Base-by-base conservation (phyloP, 2,797 vertebrate genomes). In the Apogon talboti region DNA sequence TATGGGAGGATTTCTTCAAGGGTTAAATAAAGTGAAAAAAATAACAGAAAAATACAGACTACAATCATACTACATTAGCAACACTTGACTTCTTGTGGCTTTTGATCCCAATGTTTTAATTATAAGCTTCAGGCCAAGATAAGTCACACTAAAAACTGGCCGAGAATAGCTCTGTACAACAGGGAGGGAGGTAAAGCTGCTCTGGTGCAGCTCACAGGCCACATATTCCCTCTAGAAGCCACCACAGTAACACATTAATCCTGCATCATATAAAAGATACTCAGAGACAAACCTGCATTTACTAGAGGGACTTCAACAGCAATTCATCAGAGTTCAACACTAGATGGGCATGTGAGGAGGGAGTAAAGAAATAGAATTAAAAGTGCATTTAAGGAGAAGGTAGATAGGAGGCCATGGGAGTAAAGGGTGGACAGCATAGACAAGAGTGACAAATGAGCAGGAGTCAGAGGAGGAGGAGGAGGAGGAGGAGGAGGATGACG, bases 91-190 rank as follows among this genome's bases (percentile, higher is more conserved):
- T 74, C 6, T 37, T n/a, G 6, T 50, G 13, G 43, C 35, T 51
- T 71, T 71, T 79, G 61, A 82, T 61, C 52, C 18, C 45, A 28
- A 40, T 30, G 10, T 18, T 80, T 81, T 85, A 74, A 86, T 86
- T 81, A 78, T 43, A 43, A 71, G 62, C 48, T 55, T 19, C 11
- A 56, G 67, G 79, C 38, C 19, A 58, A 66, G 43, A 42, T 47
- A 70, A 75, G 59, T 60, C 66, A 55, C 35, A n/a, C 59, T 60
- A 67, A 41, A 41, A 66, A 64, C 30, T 56, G 65, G 30, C 41
- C 60, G 33, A 75, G 59, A 81, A 77, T 67, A 71, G 60, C 59
- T 56, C 8, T 1, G 0, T 66, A 44, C 65, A 55, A 51, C 51
- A 66, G 74, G 71, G 71, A 77, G 53, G 30, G 30, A 64, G 69